Evolutionary conservation across 2,888 invertebrate species (phyloP), one percentile per base, ranked within the genome.

Genomic region (Lasioglossum oenotherae): DNA sequence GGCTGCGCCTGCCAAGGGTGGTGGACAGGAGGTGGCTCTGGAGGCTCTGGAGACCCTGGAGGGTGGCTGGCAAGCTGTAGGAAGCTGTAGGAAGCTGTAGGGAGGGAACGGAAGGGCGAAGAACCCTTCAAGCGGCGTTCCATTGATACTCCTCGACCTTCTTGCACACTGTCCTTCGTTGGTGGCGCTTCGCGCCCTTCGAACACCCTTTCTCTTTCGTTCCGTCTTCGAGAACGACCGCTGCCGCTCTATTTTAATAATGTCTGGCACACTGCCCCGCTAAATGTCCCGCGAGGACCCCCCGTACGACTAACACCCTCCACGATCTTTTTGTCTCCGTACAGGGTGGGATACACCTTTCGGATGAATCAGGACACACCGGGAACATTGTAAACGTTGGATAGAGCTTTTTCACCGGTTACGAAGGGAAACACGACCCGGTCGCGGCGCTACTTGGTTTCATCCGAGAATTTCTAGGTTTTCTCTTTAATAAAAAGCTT

Each of bases 201-300:
- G 81, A 78, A 84, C 80, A 46, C 72, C 74, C 75, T 81, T 78
- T 79, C 67, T 79, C 75, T 82, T 80, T 81, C 72, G 60, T 75
- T 69, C 19, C 75, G 64, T 78, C 67, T 80, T 87, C 87, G 81
- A 44, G 57, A 78, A 64, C 78, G 73, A 76, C 60, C 60, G 60
- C 27, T 4, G 57, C 69, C 79, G 90, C 90, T 92, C 93, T 91
- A 92, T 94, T 94, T 93, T 93, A 94, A 94, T 93, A 94, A 94
- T 87, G 92, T 89, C 93, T 93, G 94, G 93, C 94, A 94, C 94
- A 94, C 93, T 94, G 94, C 93, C 94, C 94, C 91, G 94, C 90
- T 94, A 92, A 89, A 93, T 93, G 87, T 87, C 91, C 86, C 87
- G 88, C 82, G 90, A 27, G 78, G n/a, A 89, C 90, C 90, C 90